Base-by-base conservation (phyloP, 2,797 vertebrate genomes). In the Agapornis canus region DNA sequence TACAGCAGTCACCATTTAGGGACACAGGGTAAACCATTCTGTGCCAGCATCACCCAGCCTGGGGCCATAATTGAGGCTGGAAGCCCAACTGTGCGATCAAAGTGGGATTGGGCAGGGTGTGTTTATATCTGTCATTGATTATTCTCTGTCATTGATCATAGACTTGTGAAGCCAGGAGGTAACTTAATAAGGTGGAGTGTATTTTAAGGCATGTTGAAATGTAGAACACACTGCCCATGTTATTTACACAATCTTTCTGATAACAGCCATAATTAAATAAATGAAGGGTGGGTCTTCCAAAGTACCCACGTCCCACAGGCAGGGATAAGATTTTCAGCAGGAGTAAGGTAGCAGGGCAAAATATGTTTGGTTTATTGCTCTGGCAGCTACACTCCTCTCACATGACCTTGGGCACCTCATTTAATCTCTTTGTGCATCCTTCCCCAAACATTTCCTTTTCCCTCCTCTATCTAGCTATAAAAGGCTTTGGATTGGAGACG, bases 231-330 rank as follows among this genome's bases (percentile, higher is more conserved):
- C 27, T 32, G 21, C 39, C 51, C 1, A 1, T 47, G 42, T 59
- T 80, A 61, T 85, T 92, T 61, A 51, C 39, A 75, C 39, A 11
- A 1, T 56, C 32, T 45, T 54, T 79, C 47, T 32, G 0, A 17
- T 80, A 81, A 65, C 54, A 70, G 56, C 49, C 29, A 25, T 70
- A 83, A 59, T 69, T 83, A 81, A 61, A 47, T 75, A 86, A 93
- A 72, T 78, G 68, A 65, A 71, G 72, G 65, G 61, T 87, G 86
- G 8, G n/a, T 80, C 65, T 94, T 85, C 77, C 35, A 81, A 64
- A 92, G 86, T 75, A 78, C 9, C 1, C 13, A 11, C 39, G n/a
- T 75, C 63, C 85, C 56, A 40, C 39, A 51, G 71, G 10, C 21
- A 52, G 11, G 42, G 79, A 69, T 91, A 91, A 65, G 56, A n/a